Evolutionary conservation across 2,888 invertebrate genomes (phyloP).

Genomic region (Patella caerulea): DNA sequence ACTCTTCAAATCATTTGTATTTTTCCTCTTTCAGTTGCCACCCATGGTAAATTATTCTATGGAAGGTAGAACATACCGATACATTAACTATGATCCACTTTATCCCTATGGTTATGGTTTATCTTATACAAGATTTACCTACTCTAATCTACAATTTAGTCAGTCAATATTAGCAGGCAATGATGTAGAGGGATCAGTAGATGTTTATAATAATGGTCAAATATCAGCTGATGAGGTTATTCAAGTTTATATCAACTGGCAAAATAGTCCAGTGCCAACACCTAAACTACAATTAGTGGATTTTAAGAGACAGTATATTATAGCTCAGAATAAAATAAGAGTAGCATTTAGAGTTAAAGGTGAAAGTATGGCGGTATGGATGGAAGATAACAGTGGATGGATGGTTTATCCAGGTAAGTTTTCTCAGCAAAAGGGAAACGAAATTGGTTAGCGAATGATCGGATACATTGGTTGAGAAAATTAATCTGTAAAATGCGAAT

Average conservation of each 20-base stretch:
- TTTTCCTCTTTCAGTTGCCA: slow-evolving; percentile 17
- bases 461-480: too few species aligned
- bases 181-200: slow-evolving; percentile 19
- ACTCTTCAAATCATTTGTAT: too few species aligned
- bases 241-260: slow-evolving; percentile 48
- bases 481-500: too few species aligned
- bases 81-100: slow-evolving; percentile 49
- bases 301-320: slow-evolving; percentile 35
- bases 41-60: slow-evolving; percentile 53
- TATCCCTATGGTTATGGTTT: slow-evolving; percentile 54
- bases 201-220: slow-evolving; percentile 27
- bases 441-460: too few species aligned
- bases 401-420: too few species aligned
- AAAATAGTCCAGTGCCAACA: slow-evolving; percentile 39
- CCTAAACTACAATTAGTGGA: slow-evolving; percentile 47
- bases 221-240: slow-evolving; percentile 30
- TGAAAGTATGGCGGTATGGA: background rate
- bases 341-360: background rate
- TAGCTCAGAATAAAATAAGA: background rate
- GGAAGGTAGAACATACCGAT: slow-evolving; percentile 63
- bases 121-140: slow-evolving; percentile 45
- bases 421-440: too few species aligned
- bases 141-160: slow-evolving; percentile 27
- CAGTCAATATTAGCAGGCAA: slow-evolving; percentile 1
- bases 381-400: background rate